phyloP scores from a whole-genome alignment of 2,888 invertebrate species.

The Melanostoma mellinum region DNA sequence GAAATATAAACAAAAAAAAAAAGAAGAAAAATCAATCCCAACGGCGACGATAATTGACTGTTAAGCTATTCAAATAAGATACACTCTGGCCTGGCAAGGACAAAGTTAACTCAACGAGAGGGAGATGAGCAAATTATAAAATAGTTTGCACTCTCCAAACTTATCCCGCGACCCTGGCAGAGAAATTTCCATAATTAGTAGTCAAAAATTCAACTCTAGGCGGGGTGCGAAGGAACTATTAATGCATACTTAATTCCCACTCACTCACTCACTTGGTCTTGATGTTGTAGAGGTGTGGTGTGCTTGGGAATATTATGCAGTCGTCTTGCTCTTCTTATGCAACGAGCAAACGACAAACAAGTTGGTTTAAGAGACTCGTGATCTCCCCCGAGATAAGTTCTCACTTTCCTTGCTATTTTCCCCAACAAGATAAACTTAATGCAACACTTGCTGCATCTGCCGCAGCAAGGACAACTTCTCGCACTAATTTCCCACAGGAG shows the following conservation, averaged over 20 bases:
- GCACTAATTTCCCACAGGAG: constrained; percentile 68
- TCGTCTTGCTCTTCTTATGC: background rate
- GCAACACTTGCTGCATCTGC: constrained; percentile 68
- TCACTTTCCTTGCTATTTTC: constrained; percentile 58
- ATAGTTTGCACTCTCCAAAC: constrained; percentile 21
- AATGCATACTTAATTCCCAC: constrained; percentile 36
- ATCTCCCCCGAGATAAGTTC: constrained; percentile 40
- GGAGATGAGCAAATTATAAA: constrained; percentile 25
- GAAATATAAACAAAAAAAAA: background rate
- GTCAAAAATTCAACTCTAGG: constrained; percentile 36
- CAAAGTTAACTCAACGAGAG: background rate
- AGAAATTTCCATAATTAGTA: constrained; percentile 42
- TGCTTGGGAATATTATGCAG: constrained; percentile 26
- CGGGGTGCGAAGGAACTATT: constrained; percentile 22
- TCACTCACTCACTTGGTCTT: background rate
- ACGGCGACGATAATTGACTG: constrained; percentile 26
- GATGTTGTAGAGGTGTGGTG: background rate
- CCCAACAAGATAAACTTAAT: constrained; percentile 47
- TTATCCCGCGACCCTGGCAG: constrained; percentile 38
- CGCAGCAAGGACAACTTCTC: constrained; percentile 66
- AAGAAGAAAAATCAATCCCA: constrained; percentile 18
- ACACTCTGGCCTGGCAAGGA: constrained; percentile 12
- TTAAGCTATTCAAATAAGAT: constrained; percentile 20
- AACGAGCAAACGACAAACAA: constrained; percentile 32
- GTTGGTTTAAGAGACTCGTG: constrained; percentile 2